Conservation (phyloP, 2,888 invertebrate genomes). For the Ennomos quercinarius region DNA sequence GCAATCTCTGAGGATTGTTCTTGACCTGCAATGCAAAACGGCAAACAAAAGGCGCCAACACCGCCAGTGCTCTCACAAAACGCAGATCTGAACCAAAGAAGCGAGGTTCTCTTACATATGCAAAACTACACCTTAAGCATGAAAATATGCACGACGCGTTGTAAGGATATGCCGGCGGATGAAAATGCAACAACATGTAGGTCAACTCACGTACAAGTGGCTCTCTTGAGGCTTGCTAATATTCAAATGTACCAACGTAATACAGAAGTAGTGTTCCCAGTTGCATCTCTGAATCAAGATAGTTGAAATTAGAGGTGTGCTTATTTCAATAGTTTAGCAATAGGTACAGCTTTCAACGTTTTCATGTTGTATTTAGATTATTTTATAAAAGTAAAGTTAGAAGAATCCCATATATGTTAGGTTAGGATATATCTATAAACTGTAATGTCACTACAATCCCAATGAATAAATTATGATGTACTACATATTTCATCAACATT, state of each 20-base stretch:
- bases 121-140: conserved; percentile 29
- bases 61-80: conserved; percentile 50
- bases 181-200: conserved; percentile 29
- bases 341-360: too few relatives aligned
- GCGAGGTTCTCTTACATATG: conserved; percentile 43
- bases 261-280: neutral
- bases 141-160: conserved; percentile 32
- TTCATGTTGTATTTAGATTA: too few relatives aligned
- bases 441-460: too few relatives aligned
- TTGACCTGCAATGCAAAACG: conserved; percentile 75
- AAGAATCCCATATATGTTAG: too few relatives aligned
- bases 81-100: conserved; percentile 49
- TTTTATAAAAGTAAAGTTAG: too few relatives aligned
- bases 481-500: too few relatives aligned
- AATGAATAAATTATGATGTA: too few relatives aligned
- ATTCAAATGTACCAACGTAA: conserved; percentile 11
- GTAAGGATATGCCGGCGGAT: conserved; percentile 19
- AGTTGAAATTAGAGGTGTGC: too few relatives aligned
- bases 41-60: conserved; percentile 58
- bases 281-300: neutral
- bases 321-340: too few relatives aligned
- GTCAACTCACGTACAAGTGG: conserved; percentile 26
- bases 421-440: too few relatives aligned
- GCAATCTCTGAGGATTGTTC: conserved; percentile 71
- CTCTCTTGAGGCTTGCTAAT: conserved; percentile 25